Base-by-base conservation (phyloP, 2,113 vertebrate species). In the Sclerurus mexicanus region DNA sequence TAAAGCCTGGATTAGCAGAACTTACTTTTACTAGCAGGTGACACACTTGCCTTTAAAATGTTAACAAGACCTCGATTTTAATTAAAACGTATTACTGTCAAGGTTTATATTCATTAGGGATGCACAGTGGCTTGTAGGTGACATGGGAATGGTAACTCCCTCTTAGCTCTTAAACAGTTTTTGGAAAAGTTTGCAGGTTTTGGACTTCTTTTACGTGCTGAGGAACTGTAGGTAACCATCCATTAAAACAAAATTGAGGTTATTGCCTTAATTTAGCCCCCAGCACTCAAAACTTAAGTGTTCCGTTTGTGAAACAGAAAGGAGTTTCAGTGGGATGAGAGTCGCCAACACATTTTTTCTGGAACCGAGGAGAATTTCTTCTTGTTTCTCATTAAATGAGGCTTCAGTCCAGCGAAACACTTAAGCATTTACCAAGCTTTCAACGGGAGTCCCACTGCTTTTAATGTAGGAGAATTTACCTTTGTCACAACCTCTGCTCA, bases 391-490 rank as follows among this genome's bases (percentile, higher is more conserved):
- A 89, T 95, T 90, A 93, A 59, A 37, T 9, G 72, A 86, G 63
- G 52, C 85, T 81, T 90, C 95, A 94, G 79, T 75, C 94, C 78
- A 72, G 59, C 0, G 3, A 71, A 96, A 94, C 90, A 86, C 85
- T 84, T 90, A 4, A 40, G 56, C 85, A 42, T 92, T 93, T 95
- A 47, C 90, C 7, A 6, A 75, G 93, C 92, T 96, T 93, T 87
- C 88, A 84, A 46, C 44, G 4, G 5, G 55, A 95, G 87, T 77
- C 85, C 87, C 82, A 46, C 77, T 93, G 93, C 92, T 93, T 95
- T 94, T 94, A 94, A 92, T 94, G 92, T 74, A 81, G 79, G 88
- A 95, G 93, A 88, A 80, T 94, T 94, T 94, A 95, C 93, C 88
- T 97, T 97, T 96, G 93, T 94, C 76, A 64, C 91, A 90, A 90